Evolutionary conservation across 1,140 invertebrate genomes (phyloP).

Genomic region (Scaptomyza montana): DNA sequence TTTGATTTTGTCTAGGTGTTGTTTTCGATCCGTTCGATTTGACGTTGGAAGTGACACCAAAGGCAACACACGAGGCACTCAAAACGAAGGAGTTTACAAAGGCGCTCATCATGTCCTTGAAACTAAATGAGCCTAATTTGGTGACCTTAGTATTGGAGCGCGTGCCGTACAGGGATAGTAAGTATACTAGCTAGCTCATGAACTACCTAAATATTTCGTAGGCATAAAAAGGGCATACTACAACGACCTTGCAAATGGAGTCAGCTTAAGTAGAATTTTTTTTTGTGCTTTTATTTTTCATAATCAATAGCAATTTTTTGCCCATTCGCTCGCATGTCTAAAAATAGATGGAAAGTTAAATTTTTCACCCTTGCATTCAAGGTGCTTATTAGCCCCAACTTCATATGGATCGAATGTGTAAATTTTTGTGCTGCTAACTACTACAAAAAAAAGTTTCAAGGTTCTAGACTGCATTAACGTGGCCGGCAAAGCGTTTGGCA

Average conservation of each 20-base stretch:
- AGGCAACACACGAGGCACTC: slow-evolving; percentile 87
- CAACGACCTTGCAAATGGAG: slow-evolving; percentile 44
- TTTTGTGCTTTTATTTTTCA: slow-evolving; percentile 5
- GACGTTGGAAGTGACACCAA: slow-evolving; percentile 92
- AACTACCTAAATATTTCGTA: slow-evolving; percentile 5
- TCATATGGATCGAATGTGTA: slow-evolving; percentile 73
- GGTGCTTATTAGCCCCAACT: slow-evolving; percentile 53
- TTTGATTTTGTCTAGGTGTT: slow-evolving; percentile 53
- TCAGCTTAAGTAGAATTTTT: slow-evolving; percentile 20
- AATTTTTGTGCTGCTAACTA: slow-evolving; percentile 70
- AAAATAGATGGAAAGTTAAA: slow-evolving; percentile 57
- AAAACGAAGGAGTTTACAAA: slow-evolving; percentile 86
- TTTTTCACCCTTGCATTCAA: slow-evolving; percentile 35
- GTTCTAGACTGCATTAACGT: slow-evolving; percentile 45
- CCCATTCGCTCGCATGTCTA: slow-evolving; percentile 40
- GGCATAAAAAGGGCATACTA: slow-evolving; percentile 13
- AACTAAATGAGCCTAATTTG: slow-evolving; percentile 92
- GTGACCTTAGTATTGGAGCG: slow-evolving; percentile 93
- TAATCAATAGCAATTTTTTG: slow-evolving; percentile 33
- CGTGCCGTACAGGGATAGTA: slow-evolving; percentile 90
- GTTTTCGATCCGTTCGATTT: slow-evolving; percentile 93
- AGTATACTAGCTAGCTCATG: slow-evolving; percentile 77
- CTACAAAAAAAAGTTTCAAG: slow-evolving; percentile 73
- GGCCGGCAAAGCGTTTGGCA: slow-evolving; percentile 23
- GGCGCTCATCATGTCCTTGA: slow-evolving; percentile 93